Evolutionary conservation across 2,888 invertebrate genomes (phyloP).

Genomic region (Zhuqinia jingwanae): DNA sequence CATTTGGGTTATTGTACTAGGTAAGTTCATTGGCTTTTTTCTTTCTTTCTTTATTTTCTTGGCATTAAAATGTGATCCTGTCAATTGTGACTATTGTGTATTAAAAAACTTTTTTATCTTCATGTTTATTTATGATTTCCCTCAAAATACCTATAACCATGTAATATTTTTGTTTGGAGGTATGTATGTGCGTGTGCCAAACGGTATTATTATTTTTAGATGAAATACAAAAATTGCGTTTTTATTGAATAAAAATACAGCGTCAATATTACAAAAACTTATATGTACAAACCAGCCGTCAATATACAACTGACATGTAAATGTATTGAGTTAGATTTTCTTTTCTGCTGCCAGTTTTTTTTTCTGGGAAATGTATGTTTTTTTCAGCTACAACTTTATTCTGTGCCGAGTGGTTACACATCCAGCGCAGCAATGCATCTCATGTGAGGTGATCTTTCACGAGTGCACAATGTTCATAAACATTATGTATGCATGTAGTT

Average conservation of each 20-base stretch:
- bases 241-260: constrained; percentile 33
- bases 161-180: constrained; percentile 8
- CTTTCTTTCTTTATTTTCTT: too few relatives aligned
- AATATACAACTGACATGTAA: constrained; percentile 31
- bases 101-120: background rate
- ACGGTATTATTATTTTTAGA: background rate
- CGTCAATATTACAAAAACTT: background rate
- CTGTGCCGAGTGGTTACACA: background rate
- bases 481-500: too few relatives aligned
- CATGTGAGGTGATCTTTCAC: too few relatives aligned
- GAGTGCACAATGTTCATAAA: too few relatives aligned
- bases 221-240: constrained; percentile 12
- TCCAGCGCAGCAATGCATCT: too few relatives aligned
- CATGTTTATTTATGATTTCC: constrained; percentile 11
- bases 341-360: constrained; percentile 25
- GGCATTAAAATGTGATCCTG: too few relatives aligned
- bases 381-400: too few relatives aligned
- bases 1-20: constrained; percentile 83
- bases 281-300: background rate
- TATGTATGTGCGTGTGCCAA: constrained; percentile 15
- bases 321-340: constrained; percentile 26
- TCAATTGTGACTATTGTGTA: background rate
- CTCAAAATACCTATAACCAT: background rate
- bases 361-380: background rate
- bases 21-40: constrained; percentile 72